Conservation (phyloP, 2,888 invertebrate genomes). For the Liopterus haemorrhoidalis region DNA sequence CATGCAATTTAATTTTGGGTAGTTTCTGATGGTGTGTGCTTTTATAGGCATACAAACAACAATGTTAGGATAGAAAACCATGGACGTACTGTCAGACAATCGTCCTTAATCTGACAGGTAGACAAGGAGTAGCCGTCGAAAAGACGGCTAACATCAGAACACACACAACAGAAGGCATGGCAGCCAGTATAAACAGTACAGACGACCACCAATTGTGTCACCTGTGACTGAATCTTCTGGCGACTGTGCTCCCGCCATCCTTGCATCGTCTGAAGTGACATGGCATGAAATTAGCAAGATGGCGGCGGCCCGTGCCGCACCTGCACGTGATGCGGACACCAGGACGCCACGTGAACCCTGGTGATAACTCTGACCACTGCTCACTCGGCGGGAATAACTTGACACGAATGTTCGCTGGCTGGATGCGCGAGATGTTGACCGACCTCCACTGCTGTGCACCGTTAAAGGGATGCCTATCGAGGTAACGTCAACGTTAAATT, state of each 20-base stretch:
- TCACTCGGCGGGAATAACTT: conserved; percentile 49
- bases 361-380: conserved; percentile 52
- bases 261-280: conserved; percentile 47
- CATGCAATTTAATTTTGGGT: no score
- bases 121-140: no score
- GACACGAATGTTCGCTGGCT: conserved; percentile 49
- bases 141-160: no score
- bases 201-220: conserved; percentile 16
- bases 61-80: no score
- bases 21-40: no score
- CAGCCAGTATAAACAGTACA: conserved; percentile 12
- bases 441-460: conserved; percentile 52
- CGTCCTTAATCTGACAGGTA: no score
- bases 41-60: no score
- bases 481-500: no score
- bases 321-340: conserved; percentile 79
- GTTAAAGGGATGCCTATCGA: conserved; percentile 54
- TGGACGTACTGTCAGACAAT: no score
- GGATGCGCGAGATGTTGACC: conserved; percentile 45
- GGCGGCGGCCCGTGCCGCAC: conserved; percentile 89
- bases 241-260: conserved; percentile 49
- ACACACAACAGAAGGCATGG: conserved; percentile 11
- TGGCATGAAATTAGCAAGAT: conserved; percentile 92
- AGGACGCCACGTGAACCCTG: conserved; percentile 60
- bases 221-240: conserved; percentile 45